A percentile compares a stretch with the other conserved stretches of the same genome.
These are phyloP conservation scores for Pomatostomus ruficeps DNA, from an alignment of 2,113 vertebrate genomes.

Conservation along the genomic window DNA sequence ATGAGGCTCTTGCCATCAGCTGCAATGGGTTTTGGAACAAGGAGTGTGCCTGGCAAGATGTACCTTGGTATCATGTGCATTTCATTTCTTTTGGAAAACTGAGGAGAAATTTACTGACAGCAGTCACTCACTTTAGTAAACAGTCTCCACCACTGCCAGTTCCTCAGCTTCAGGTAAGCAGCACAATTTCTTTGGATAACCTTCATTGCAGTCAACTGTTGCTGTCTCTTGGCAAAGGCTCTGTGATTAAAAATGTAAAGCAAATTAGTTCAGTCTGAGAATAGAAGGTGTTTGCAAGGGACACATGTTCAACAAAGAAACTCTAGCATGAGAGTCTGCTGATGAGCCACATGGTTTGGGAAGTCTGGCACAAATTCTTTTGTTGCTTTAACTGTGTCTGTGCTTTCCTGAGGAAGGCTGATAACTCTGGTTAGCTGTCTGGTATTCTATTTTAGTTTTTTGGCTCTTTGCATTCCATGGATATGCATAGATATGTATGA, in stretches of 20 bases:
- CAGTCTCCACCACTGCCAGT: constrained; percentile 98
- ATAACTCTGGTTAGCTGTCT: not conserved
- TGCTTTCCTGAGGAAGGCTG: not conserved
- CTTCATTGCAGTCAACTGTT: constrained; percentile 93
- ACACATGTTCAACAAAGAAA: not conserved
- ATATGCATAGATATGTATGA: not conserved
- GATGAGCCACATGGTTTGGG: not conserved
- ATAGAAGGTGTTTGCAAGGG: not conserved
- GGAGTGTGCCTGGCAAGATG: not conserved
- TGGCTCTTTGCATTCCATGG: not conserved
- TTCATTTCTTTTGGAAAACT: not conserved
- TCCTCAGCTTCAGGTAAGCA: constrained; percentile 91
- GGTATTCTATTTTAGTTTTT: not conserved
- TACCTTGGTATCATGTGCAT: not conserved
- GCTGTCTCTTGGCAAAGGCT: constrained; percentile 90
- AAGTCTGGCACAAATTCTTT: not conserved
- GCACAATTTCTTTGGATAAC: constrained; percentile 94
- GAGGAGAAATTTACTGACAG: not conserved
- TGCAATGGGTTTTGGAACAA: not conserved
- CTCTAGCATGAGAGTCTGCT: not conserved
- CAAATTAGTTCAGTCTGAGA: not conserved
- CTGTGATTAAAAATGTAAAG: constrained; percentile 57
- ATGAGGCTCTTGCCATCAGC: not conserved
- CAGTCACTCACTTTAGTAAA: constrained; percentile 86
- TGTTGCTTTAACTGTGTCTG: not conserved